Base-by-base conservation (phyloP, 2,888 invertebrate species). In the Julus scandinavius region DNA sequence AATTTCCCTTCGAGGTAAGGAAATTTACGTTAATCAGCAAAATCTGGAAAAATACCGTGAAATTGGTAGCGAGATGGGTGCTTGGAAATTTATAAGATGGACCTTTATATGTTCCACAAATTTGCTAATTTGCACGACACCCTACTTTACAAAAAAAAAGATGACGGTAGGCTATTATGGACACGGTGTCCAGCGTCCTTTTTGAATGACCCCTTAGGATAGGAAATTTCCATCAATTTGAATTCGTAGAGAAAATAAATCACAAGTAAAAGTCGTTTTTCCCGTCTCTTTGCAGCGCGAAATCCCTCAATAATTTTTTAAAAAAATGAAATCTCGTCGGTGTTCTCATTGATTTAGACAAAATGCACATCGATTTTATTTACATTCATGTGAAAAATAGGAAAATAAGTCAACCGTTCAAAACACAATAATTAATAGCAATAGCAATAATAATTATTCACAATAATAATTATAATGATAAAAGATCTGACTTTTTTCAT, bases 331-430 rank as follows among this genome's bases (percentile, higher is more conserved):
- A 72, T 9, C 72, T 72, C 72, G 72, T 72, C 4, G 7, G 3
- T 72, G 72, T 72, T 72, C 20, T 72, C 72, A 29, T 72, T 72
- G 85, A 85, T 85, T 85, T 85, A 85, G 85, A 85, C 85, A 85
- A 85, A 85, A 85, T 49, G 85, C 85, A 85, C 85, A 85, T 85
- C 85, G 85, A 85, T 85, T 85, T 85, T 85, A 85, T 85, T 85
- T 85, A 85, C 85, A 85, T 85, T 85, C 85, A 85, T 85, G 85
- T 85, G 85, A 85, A 85, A 85, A 85, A 85, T 85, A 85, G 85
- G 85, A 85, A 49, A 85, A 85, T 45, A 85, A 85, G 49, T 45
- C 41, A 85, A 85, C 85, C 85, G 85, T 41, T 85, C 41, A 45
- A 29, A 45, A 45, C 85, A 85, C 49, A 85, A 85, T 85, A 45